Conservation (phyloP, 2,113 vertebrate genomes). For the Anoura caudifer region DNA sequence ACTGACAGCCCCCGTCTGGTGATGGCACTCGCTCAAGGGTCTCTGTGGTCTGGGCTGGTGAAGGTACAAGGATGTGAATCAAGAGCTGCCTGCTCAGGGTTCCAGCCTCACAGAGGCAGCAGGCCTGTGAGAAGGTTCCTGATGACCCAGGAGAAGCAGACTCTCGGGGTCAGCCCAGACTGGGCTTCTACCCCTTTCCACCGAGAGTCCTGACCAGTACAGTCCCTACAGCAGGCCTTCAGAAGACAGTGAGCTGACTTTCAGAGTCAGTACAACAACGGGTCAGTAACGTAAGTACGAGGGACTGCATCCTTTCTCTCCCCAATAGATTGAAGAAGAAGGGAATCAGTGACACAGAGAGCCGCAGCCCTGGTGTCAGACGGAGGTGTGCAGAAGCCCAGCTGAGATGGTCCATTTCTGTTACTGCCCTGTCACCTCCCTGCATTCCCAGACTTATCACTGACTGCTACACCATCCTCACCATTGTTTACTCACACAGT, state of each 20-base stretch:
- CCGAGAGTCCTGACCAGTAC: background rate
- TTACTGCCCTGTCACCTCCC: background rate
- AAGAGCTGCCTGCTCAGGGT: background rate
- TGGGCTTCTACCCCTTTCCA: background rate
- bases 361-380: background rate
- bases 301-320: background rate
- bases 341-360: background rate
- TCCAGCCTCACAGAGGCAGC: background rate
- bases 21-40: accelerated
- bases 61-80: background rate
- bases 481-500: background rate
- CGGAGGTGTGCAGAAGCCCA: background rate
- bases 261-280: background rate
- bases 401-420: background rate
- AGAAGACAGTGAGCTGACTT: background rate
- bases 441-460: background rate
- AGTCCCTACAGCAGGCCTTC: background rate
- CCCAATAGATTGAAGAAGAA: background rate
- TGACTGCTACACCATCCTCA: background rate
- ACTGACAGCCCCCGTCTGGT: background rate
- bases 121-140: background rate
- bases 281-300: background rate
- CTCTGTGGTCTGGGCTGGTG: background rate
- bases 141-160: background rate
- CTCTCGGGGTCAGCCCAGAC: background rate